Conservation (phyloP, 2,888 invertebrate genomes). For the Drosophila kuntzei region DNA sequence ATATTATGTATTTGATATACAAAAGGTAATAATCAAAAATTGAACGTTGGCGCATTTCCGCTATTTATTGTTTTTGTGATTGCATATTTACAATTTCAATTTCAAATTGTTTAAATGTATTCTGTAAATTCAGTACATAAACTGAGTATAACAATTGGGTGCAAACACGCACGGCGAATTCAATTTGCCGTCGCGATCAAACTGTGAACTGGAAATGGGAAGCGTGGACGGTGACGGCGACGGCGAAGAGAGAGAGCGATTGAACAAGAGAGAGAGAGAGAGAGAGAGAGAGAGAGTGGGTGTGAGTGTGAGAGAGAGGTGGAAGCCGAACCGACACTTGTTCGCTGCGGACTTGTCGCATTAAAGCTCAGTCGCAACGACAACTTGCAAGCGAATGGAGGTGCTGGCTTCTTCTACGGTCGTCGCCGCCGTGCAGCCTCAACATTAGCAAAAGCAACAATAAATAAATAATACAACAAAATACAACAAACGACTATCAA, state of each 20-base stretch:
- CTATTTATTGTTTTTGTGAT: conserved; percentile 48
- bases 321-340: conserved; percentile 78
- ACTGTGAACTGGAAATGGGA: conserved; percentile 68
- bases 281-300: background rate
- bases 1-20: background rate
- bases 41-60: conserved; percentile 52
- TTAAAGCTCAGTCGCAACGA: conserved; percentile 86
- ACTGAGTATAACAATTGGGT: conserved; percentile 34
- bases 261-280: conserved; percentile 7
- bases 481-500: conserved; percentile 44
- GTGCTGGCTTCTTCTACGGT: conserved; percentile 77
- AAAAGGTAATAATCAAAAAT: conserved; percentile 14
- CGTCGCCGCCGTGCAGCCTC: conserved; percentile 72
- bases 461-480: too few species aligned
- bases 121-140: conserved; percentile 16
- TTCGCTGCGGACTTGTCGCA: conserved; percentile 75
- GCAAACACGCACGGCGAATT: conserved; percentile 54
- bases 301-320: conserved; percentile 17
- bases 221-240: conserved; percentile 16
- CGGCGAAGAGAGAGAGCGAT: conserved; percentile 8
- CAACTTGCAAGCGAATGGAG: conserved; percentile 86
- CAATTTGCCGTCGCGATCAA: conserved; percentile 31
- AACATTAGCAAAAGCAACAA: conserved; percentile 52
- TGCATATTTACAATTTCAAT: conserved; percentile 49
- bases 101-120: conserved; percentile 49